Evolutionary conservation across 1,140 invertebrate species (phyloP).

Genomic region (Orchestia grillus): DNA sequence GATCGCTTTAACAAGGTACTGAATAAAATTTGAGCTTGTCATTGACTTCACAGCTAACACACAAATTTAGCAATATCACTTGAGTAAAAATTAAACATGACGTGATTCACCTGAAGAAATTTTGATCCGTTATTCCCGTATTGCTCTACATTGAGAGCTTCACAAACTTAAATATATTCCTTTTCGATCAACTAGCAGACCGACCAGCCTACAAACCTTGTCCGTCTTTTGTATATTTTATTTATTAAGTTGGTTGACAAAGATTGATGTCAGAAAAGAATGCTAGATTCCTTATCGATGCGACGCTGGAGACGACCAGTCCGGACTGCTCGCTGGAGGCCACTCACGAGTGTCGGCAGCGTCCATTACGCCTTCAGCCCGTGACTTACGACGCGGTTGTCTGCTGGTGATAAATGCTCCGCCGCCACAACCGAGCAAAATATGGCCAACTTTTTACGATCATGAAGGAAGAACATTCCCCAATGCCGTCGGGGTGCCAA

Average conservation of each 20-base stretch:
- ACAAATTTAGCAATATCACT: background rate
- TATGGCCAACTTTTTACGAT: constrained; percentile 1
- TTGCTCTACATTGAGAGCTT: background rate
- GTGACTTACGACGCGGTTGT: constrained; percentile 17
- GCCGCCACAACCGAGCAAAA: background rate
- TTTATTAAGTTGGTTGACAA: background rate
- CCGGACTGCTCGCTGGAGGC: background rate
- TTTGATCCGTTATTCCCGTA: background rate
- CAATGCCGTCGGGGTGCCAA: background rate
- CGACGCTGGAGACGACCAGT: background rate
- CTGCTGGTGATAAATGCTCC: background rate
- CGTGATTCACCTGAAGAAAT: background rate
- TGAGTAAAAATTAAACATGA: background rate
- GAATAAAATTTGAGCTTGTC: too few relatives aligned
- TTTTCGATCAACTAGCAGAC: background rate
- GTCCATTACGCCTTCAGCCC: background rate
- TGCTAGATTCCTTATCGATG: background rate
- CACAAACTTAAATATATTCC: background rate
- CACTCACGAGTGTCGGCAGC: background rate
- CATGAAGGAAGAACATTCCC: background rate
- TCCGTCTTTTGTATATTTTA: background rate
- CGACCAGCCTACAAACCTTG: background rate
- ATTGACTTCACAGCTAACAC: too few relatives aligned
- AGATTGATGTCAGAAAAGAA: background rate
- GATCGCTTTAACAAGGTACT: too few relatives aligned